Base-by-base conservation (phyloP, 2,797 vertebrate genomes). In the Allochrocebus solatus region DNA sequence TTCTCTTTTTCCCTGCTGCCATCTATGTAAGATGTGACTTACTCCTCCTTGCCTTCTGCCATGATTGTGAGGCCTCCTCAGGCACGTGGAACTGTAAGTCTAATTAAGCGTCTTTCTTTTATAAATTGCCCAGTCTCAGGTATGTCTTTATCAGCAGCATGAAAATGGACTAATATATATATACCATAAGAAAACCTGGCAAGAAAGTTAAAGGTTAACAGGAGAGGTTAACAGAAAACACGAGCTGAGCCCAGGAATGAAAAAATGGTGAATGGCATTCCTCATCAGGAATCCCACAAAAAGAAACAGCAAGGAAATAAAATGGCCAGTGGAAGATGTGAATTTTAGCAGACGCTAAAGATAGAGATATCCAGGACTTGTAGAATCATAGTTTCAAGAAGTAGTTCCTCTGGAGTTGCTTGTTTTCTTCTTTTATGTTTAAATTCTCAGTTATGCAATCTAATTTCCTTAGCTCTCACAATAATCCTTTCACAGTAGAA, bases 401-500 rank as follows among this genome's bases (percentile, higher is more conserved):
- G 36, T 16, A n/a, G 28, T 9, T 70, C 33, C 74, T 95, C 78
- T 92, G 78, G 74, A 89, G 78, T 75, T 75, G 22, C 12, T 83
- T 57, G 30, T 39, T 95, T 91, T n/a, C 48, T 70, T 84, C 67
- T 89, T 87, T 91, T 55, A 81, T 46, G 28, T 78, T 80, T 83
- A 91, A 83, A 94, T 92, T 75, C 36, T 22, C 41, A 28, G 8
- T 36, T 79, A 41, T 90, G n/a, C 81, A 55, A 76, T 78, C 91
- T 61, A 12, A 76, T 94, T 91, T 95, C 82, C 89, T 95, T 64
- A 84, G 55, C 26, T 79, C 39, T 92, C 83, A 79, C 4, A 43
- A 67, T 61, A 95, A 82, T 59, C 41, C 67, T 59, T 91, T 61
- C 79, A 64, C 4, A 72, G 78, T 0, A 53, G 22, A 85, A 87